Evolutionary conservation across 2,113 vertebrate species (phyloP).

Genomic region (Balaenoptera acutorostrata): DNA sequence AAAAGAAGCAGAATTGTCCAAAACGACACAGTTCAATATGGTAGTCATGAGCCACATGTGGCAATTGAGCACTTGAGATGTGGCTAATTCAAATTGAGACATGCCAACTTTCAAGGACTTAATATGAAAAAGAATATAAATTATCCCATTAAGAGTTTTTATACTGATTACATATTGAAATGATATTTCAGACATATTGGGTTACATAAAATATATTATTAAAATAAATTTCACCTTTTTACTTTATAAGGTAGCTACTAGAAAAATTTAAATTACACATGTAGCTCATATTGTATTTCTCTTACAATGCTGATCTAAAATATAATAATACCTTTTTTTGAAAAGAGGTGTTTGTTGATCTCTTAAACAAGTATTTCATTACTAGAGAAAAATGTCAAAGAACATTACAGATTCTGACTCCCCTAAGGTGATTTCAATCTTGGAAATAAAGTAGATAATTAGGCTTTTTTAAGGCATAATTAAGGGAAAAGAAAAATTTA

Average conservation of each 20-base stretch:
- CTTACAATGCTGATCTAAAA: background rate
- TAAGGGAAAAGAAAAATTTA: background rate
- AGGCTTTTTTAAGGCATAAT: background rate
- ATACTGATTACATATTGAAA: background rate
- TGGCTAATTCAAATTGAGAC: background rate
- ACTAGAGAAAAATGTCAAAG: background rate
- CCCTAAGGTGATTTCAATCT: background rate
- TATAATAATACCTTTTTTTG: background rate
- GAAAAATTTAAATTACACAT: background rate
- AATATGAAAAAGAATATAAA: background rate
- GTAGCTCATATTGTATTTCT: background rate
- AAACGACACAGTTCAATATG: background rate
- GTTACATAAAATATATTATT: background rate
- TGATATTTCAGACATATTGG: background rate
- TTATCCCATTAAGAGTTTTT: background rate
- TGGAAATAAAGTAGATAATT: slow-evolving; percentile 10
- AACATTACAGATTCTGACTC: background rate
- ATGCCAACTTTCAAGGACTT: background rate
- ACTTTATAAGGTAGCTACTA: background rate
- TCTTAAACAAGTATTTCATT: background rate
- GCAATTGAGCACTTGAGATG: background rate
- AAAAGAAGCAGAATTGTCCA: background rate
- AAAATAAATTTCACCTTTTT: background rate
- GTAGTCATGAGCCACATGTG: background rate
- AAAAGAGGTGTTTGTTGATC: background rate